Base-by-base conservation (phyloP, 2,888 invertebrate genomes). In the Leucoptera coffeella region DNA sequence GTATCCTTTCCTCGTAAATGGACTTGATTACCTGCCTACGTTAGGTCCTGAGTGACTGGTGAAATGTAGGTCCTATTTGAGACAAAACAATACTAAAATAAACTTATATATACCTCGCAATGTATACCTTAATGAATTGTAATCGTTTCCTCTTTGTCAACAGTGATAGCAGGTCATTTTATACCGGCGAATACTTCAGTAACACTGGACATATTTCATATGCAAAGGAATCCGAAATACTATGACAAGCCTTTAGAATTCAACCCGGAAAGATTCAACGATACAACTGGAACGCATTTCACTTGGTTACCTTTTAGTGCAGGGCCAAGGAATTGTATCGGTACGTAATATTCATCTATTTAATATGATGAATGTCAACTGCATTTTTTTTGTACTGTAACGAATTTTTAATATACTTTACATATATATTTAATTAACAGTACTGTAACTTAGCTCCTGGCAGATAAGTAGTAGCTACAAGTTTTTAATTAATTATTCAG, bases 271-370 rank as follows among this genome's bases (percentile, higher is more conserved):
- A 58, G 78, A 13, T 78, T 75, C 34, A 43, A 52, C n/a, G 45
- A 38, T 3, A 32, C 26, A 4, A 23, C 8, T 11, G 17, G 12
- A 14, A 67, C 59, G 27, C 64, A 73, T 0, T 77, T 73, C 37
- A 60, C 60, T 12, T 79, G 71, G 50, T 40, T 80, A 2, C 73
- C 77, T 1, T 80, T 80, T 30, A 80, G 79, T 37, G 80, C 79
- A 6, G 80, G 80, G 0, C 75, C 77, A 0, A 65, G 80, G 22
- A 80, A 80, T 38, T 78, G 78, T 35, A 74, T 78, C 31, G 73
- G 73, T 72, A 42, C 35, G 39, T 32, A 12, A 10, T 8, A 11
- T 9, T 19, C 4, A 25, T 5, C 12, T 19, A 19, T 10, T 9
- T 12, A 9, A n/a, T 14, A 10, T 22, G 7, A 2, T 22, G 12